Conservation (phyloP, 2,888 invertebrate genomes). For the Terebella lapidaria region DNA sequence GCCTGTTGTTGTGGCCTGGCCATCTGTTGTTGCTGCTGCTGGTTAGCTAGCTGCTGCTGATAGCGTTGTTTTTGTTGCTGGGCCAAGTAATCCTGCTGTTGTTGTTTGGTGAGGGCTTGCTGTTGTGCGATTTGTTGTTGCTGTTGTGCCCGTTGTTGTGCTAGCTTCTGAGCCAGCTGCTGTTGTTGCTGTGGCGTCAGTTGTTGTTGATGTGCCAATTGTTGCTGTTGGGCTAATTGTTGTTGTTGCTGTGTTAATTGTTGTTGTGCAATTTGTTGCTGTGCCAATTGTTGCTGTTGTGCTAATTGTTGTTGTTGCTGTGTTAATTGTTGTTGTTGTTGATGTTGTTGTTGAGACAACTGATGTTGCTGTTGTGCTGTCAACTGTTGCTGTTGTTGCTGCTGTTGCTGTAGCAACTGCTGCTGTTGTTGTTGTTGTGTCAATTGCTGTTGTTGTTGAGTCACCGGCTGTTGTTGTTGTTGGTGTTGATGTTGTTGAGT, state of each 20-base stretch:
- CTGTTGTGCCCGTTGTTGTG: constrained; percentile 17
- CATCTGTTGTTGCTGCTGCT: no score
- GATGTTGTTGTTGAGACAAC: constrained; percentile 19
- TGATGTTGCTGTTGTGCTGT: constrained; percentile 23
- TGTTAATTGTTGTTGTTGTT: constrained; percentile 10
- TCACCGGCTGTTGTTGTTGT: constrained; percentile 21
- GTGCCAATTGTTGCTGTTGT: no score
- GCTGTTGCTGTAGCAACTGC: constrained; percentile 14
- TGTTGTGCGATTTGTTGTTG: constrained; percentile 3
- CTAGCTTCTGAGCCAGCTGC: constrained; percentile 3
- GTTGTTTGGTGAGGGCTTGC: no score
- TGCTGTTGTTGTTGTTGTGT: constrained; percentile 24
- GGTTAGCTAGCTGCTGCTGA: no score
- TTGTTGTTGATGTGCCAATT: constrained; percentile 26
- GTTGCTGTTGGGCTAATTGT: constrained; percentile 21
- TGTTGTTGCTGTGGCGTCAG: constrained; percentile 1
- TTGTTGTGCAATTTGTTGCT: constrained; percentile 12
- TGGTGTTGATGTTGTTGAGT: constrained; percentile 14
- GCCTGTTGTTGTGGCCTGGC: no score
- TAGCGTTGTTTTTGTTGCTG: no score
- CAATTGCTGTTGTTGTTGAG: constrained; percentile 25
- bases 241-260: constrained; percentile 25
- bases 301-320: constrained; percentile 26
- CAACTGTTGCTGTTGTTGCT: constrained; percentile 25
- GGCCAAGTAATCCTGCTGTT: no score